A percentile compares a stretch with the other conserved stretches of the same genome.
Conservation (phyloP, 2,113 vertebrate species). For the Tangachromis dhanisi region DNA sequence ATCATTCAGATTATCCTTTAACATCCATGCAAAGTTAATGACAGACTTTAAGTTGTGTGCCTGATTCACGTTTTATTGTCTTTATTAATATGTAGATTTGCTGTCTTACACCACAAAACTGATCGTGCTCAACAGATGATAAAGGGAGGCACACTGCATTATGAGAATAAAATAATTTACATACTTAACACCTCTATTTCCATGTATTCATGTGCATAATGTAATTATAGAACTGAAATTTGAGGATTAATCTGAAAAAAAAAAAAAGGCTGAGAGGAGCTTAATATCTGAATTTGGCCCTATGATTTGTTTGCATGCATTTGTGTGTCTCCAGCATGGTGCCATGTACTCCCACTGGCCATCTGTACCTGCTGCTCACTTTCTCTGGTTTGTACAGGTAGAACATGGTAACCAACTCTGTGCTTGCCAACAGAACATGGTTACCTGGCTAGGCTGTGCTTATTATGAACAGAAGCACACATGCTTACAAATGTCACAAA, state of each 20-base stretch:
- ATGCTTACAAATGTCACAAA: not conserved
- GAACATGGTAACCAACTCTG: not conserved
- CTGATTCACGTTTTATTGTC: not conserved
- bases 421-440: not conserved
- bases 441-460: not conserved
- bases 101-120: not conserved
- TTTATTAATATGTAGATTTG: not conserved
- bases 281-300: not conserved
- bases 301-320: not conserved
- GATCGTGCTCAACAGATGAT: not conserved
- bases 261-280: not conserved
- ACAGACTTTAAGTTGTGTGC: not conserved
- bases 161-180: not conserved
- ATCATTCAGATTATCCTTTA: not conserved
- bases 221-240: not conserved
- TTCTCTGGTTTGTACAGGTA: slow-evolving; percentile 15
- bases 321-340: not conserved
- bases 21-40: not conserved
- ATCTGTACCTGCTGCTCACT: slow-evolving; percentile 54
- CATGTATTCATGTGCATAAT: not conserved
- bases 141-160: not conserved
- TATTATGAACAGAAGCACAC: not conserved
- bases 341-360: slow-evolving; percentile 44
- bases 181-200: not conserved
- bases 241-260: not conserved